Base-by-base conservation (phyloP, 2,113 vertebrate genomes). In the Muntiacus muntjak region DNA sequence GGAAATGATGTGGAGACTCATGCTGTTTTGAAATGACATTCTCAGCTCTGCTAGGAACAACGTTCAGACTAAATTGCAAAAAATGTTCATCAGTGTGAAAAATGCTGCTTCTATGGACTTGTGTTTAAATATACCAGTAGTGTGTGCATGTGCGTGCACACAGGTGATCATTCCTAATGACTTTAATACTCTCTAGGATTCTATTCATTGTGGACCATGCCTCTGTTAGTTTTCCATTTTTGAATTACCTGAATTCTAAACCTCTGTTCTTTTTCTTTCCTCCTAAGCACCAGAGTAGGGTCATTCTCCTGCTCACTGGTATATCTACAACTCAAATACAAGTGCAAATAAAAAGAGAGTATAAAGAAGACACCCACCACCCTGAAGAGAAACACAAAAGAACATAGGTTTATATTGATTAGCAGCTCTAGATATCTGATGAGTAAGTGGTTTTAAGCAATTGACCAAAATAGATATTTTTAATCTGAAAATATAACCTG, bases 1-100 rank as follows among this genome's bases (percentile, higher is more conserved):
- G 55, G 19, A 96, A 76, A 88, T 90, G 33, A 76, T 82, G 40
- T 60, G 43, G 60, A 82, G 47, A 33, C 17, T 30, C 55, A 23
- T 5, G 33, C 16, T 78, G 10, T 79, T 96, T 88, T 88, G 43
- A 79, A 97, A 92, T 86, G 76, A 13, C 36, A 94, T 92, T 95
- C 76, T 67, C n/a, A 62, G 54, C n/a, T 92, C 93, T 82, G 62
- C 47, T 79, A 88, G 79, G 78, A 95, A 62, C 33, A 26, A 26
- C 26, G 10, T 62, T 97, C 60, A 93, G 60, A 86, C 5, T 93
- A 57, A 94, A 93, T 19, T 47, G 87, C 57, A 74, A 87, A 87
- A 30, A 21, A 5, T 81, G 67, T 78, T 95, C 14, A 71, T 93
- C 43, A 43, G 11, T 91, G 58, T 92, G 40, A 76, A 92, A 96